Conservation (phyloP, 2,113 vertebrate species). For the Xiphophorus hellerii region DNA sequence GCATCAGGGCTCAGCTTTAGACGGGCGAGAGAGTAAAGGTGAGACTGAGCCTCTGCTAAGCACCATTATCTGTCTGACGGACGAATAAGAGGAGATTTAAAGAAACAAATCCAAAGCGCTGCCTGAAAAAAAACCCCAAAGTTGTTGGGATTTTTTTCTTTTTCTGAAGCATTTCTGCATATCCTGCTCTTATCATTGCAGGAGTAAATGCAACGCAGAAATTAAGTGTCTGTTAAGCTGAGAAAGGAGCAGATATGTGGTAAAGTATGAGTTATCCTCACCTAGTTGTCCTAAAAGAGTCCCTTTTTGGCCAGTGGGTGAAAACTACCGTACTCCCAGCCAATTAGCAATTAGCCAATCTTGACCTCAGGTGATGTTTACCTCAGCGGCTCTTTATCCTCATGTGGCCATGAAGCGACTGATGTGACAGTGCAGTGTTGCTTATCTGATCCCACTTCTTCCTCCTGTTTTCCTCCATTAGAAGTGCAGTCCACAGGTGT, state of each 20-base stretch:
- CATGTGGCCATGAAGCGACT: constrained; percentile 53
- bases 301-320: constrained; percentile 46
- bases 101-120: background rate
- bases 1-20: constrained; percentile 14
- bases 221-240: constrained; percentile 57
- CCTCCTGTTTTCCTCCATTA: constrained; percentile 21
- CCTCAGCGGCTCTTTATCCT: constrained; percentile 24
- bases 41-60: constrained; percentile 57
- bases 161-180: constrained; percentile 13
- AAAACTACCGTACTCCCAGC: background rate
- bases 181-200: constrained; percentile 62
- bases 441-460: constrained; percentile 3
- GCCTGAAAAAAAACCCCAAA: background rate
- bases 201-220: constrained; percentile 55
- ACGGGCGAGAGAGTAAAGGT: constrained; percentile 41
- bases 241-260: constrained; percentile 44
- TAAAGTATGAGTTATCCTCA: constrained; percentile 59
- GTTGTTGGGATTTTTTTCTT: background rate
- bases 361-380: constrained; percentile 19
- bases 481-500: constrained; percentile 27
- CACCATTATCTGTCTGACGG: constrained; percentile 31
- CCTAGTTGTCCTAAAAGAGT: constrained; percentile 27
- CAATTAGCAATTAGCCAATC: constrained; percentile 11
- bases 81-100: constrained; percentile 34
- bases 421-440: constrained; percentile 18